Conservation (phyloP, 2,113 vertebrate species). For the Hemicordylus capensis region DNA sequence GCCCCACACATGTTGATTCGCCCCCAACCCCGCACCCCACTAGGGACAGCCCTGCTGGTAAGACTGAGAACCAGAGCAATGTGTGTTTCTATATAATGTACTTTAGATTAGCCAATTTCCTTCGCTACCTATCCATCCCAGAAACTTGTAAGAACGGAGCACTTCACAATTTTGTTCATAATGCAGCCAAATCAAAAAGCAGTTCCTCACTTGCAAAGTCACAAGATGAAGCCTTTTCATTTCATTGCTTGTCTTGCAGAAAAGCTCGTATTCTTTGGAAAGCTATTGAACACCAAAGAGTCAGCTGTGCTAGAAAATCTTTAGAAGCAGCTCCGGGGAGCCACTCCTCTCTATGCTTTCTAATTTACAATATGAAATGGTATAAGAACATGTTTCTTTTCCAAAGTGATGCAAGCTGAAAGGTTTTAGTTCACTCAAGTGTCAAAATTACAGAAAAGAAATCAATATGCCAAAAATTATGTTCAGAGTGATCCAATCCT, state of each 20-base stretch:
- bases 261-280: constrained; percentile 36
- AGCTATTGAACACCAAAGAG: constrained; percentile 47
- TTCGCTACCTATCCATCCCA: constrained; percentile 46
- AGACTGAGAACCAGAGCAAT: background rate
- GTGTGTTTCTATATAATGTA: background rate
- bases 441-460: constrained; percentile 37
- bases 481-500: background rate
- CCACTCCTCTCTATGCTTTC: constrained; percentile 54
- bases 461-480: constrained; percentile 25
- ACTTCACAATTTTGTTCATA: constrained; percentile 45
- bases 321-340: constrained; percentile 40
- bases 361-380: constrained; percentile 60
- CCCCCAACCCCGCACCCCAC: no score
- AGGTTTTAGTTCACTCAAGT: constrained; percentile 15
- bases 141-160: constrained; percentile 32
- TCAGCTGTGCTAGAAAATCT: constrained; percentile 39
- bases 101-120: constrained; percentile 52
- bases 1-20: no score
- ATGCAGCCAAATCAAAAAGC: constrained; percentile 51
- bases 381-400: constrained; percentile 50
- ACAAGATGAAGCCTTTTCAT: constrained; percentile 46
- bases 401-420: constrained; percentile 38
- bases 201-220: constrained; percentile 38
- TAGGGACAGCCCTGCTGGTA: no score
- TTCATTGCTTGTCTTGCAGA: constrained; percentile 44